Base-by-base conservation (phyloP, 1,140 invertebrate species). In the Sipha flava region DNA sequence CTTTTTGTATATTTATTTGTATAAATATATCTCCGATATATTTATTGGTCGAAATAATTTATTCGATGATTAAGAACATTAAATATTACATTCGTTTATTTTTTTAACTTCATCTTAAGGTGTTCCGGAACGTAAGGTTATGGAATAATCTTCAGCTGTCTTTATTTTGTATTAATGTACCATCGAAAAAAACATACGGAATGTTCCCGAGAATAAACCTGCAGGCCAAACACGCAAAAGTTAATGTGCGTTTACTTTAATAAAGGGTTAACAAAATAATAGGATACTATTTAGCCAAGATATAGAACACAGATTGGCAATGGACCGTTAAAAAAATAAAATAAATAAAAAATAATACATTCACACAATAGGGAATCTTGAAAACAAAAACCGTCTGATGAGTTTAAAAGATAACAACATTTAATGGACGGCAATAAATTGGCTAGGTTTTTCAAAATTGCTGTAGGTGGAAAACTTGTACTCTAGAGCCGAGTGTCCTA, bases 251-350 rank as follows among this genome's bases (percentile, higher is more conserved):
- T 52, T 77, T 21, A 54, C 49, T 37, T 23, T 40, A 59, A 77
- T 54, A 77, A 77, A 77, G 52, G 72, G 72, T 77, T 57, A 77
- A 77, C 70, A 21, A 77, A 59, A 57, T 54, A 77, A 54, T 54
- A 34, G n/a, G 26, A n/a, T 31, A 52, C 43, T 29, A 34, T 73
- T 77, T 26, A 40, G 34, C 31, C 47, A 40, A 77, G 72, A 77
- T 77, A 12, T 57, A 40, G 4, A 40, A 57, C 4, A 57, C 72
- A 73, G 72, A 77, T 77, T 77, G 47, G 31, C 59, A 29, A 37
- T 4, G n/a, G 18, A 37, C 49, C n/a, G 21, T 59, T 77, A 5
- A 21, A 57, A 77, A 77, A 40, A 77, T n/a, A n/a, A n/a, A n/a
- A n/a, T n/a, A 75, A 40, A 5, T 9, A 21, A 57, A 62, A 73